Base-by-base conservation (phyloP, 2,888 invertebrate species). In the Caenorhabditis zanzibari region DNA sequence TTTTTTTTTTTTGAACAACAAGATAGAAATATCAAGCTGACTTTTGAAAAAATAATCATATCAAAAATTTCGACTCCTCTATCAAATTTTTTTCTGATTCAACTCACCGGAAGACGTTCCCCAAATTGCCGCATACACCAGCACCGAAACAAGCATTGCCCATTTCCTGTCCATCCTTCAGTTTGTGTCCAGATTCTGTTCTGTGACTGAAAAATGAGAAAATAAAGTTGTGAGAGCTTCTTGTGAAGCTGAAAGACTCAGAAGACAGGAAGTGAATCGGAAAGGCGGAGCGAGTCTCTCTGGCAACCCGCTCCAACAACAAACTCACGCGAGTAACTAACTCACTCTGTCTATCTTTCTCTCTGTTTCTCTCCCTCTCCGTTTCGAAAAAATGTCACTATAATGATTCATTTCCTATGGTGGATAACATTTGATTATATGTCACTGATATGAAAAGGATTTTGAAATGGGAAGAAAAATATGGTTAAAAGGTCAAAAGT, bases 301-400 rank as follows among this genome's bases (percentile, higher is more conserved):
- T 63, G 79, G 79, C 79, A 79, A 79, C 79, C 79, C 54, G 38
- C 79, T 28, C 38, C 10, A 69, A 38, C 76, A 77, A 63, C 76
- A 69, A 28, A 61, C 58, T 47, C 58, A 54, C 28, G 47, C 64
- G 75, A 69, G 41, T 61, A 24, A 35, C 68, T 52, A 19, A 24
- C 38, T 47, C 69, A 22, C 24, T 38, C 38, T 38, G 38, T 38
- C 38, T 38, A 10, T 12, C 12, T 66, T 22, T 24, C 35, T 68
- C 28, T 22, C 22, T 38, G 35, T 41, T 7, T 44, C 63, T 58
- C 56, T 41, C n/a, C 26, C 16, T 61, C n/a, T 59, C 35, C 38
- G 7, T 12, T 58, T 56, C 14, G 28, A n/a, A 28, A 61, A 44
- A 47, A 47, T 41, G 66, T 49, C 63, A 16, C 10, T 1, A 26